Conservation (phyloP, 2,797 vertebrate species). For the Catostomus latipinnis region DNA sequence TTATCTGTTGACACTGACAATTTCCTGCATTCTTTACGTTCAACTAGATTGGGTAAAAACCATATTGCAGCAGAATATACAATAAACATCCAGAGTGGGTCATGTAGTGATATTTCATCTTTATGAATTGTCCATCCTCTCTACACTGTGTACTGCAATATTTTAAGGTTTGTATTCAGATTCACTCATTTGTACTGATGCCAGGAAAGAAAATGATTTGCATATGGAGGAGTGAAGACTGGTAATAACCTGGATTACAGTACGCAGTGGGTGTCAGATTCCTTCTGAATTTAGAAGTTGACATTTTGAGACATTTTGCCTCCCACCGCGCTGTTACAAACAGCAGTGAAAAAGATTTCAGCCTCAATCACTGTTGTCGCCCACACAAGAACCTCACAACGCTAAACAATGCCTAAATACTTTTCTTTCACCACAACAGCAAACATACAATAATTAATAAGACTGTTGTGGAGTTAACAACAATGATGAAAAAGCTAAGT, state of each 20-base stretch:
- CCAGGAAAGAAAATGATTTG: slow-evolving; percentile 56
- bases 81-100: neutral
- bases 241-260: slow-evolving; percentile 64
- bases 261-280: slow-evolving; percentile 54
- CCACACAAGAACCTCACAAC: slow-evolving; percentile 37
- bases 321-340: slow-evolving; percentile 47
- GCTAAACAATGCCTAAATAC: slow-evolving; percentile 32
- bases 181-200: slow-evolving; percentile 46
- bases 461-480: neutral
- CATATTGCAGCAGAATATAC: neutral
- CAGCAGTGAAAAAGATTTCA: slow-evolving; percentile 35
- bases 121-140: slow-evolving; percentile 11
- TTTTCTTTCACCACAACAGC: slow-evolving; percentile 14
- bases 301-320: slow-evolving; percentile 59
- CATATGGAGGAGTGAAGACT: slow-evolving; percentile 53
- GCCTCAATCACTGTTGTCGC: slow-evolving; percentile 45
- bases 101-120: slow-evolving; percentile 11
- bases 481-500: neutral
- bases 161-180: slow-evolving; percentile 52
- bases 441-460: slow-evolving; percentile 1
- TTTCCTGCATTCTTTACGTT: neutral
- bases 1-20: neutral
- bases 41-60: neutral
- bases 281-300: slow-evolving; percentile 57
- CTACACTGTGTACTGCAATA: slow-evolving; percentile 10